Conservation (phyloP, 2,113 vertebrate species). For the Gymnarchus niloticus region DNA sequence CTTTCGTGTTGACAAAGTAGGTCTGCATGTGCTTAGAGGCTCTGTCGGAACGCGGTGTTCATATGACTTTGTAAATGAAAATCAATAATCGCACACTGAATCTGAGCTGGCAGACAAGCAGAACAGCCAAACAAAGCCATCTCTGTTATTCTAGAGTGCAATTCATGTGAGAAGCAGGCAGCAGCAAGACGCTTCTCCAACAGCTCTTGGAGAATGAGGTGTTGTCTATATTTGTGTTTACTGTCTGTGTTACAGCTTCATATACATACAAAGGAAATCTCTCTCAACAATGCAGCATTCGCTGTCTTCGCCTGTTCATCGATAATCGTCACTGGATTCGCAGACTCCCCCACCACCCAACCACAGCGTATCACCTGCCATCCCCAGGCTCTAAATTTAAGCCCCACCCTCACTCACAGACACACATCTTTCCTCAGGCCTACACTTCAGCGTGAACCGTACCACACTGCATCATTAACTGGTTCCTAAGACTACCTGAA, state of each 20-base stretch:
- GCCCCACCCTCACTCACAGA: too few relatives aligned
- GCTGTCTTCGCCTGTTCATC: neutral
- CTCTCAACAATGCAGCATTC: neutral
- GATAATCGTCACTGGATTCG: neutral
- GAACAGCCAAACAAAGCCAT: neutral
- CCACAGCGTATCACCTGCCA: too few relatives aligned
- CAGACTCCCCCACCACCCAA: neutral
- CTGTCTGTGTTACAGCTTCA: neutral
- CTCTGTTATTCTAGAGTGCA: neutral
- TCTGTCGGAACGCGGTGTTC: neutral
- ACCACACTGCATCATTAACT: too few relatives aligned
- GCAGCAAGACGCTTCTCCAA: neutral
- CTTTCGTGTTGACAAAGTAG: conserved; percentile 1
- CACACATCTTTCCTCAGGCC: too few relatives aligned
- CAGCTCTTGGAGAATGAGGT: neutral
- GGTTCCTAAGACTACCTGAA: too few relatives aligned
- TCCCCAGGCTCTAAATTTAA: too few relatives aligned
- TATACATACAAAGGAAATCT: neutral
- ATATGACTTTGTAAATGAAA: neutral
- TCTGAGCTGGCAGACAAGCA: neutral
- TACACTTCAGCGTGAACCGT: too few relatives aligned
- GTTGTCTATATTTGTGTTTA: neutral
- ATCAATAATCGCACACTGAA: neutral
- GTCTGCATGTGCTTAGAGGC: neutral
- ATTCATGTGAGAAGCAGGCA: neutral